These are phyloP conservation scores for Gymnarchus niloticus DNA, from an alignment of 2,113 vertebrate species.

Conservation along the genomic window DNA sequence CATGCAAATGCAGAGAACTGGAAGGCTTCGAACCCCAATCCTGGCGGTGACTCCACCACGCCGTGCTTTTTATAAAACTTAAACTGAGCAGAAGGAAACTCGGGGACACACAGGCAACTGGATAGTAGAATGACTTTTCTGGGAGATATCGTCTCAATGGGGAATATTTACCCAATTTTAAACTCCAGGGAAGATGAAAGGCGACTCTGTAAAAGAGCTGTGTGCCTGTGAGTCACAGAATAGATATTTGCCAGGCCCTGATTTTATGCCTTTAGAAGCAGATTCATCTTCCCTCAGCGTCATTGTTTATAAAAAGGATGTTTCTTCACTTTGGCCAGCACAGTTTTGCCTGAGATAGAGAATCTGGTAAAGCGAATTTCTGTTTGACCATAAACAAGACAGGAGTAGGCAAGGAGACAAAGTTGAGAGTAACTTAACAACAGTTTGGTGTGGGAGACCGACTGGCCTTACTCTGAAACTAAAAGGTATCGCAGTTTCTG, in stretches of 20 bases:
- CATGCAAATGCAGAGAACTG: too few species aligned
- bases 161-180: neutral
- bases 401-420: too few species aligned
- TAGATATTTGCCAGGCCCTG: neutral
- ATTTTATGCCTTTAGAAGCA: neutral
- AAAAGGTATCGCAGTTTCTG: neutral
- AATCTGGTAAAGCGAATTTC: neutral
- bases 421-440: too few species aligned
- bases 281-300: neutral
- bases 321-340: neutral
- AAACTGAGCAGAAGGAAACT: neutral
- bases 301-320: neutral
- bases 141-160: neutral
- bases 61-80: neutral
- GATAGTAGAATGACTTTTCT: neutral
- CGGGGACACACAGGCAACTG: neutral
- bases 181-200: neutral
- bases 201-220: neutral
- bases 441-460: neutral
- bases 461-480: neutral
- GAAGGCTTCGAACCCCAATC: neutral
- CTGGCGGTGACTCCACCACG: neutral
- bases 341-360: neutral
- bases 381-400: neutral
- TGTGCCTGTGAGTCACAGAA: neutral